These are phyloP conservation scores for Amiota communis DNA, from an alignment of 2,888 invertebrate species.

Conservation along the genomic window DNA sequence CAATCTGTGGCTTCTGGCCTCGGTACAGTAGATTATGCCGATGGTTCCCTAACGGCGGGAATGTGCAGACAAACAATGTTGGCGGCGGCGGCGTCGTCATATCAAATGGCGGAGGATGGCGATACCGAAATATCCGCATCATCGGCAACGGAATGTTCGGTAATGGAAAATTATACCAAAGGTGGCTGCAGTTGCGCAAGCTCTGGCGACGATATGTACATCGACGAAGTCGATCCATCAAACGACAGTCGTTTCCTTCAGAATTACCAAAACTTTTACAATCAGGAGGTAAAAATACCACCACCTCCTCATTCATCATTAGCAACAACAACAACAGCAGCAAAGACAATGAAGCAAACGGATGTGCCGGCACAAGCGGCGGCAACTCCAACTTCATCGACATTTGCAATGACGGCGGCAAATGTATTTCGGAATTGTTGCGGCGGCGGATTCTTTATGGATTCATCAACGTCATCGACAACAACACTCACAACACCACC, in stretches of 20 bases:
- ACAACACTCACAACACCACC: slow-evolving; percentile 44
- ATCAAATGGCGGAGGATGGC: slow-evolving; percentile 35
- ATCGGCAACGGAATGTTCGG: slow-evolving; percentile 40
- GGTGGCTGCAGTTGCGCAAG: slow-evolving; percentile 66
- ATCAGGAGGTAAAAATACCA: slow-evolving; percentile 27
- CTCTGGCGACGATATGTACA: slow-evolving; percentile 61
- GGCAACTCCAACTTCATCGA: slow-evolving; percentile 39
- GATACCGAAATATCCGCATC: slow-evolving; percentile 45
- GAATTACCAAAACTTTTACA: slow-evolving; percentile 39
- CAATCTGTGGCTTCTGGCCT: slow-evolving; percentile 34
- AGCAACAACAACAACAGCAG: slow-evolving; percentile 32
- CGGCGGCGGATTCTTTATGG: slow-evolving; percentile 56
- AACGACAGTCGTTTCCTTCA: slow-evolving; percentile 8
- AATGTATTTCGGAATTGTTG: slow-evolving; percentile 69
- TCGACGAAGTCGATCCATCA: slow-evolving; percentile 54
- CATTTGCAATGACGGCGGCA: slow-evolving; percentile 56
- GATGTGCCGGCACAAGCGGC: background rate
- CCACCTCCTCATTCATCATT: slow-evolving; percentile 28
- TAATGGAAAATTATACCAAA: slow-evolving; percentile 51
- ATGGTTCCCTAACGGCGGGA: slow-evolving; percentile 32
- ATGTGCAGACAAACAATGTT: slow-evolving; percentile 28
- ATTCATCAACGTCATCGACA: slow-evolving; percentile 49
- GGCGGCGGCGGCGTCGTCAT: slow-evolving; percentile 19
- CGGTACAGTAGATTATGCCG: slow-evolving; percentile 27
- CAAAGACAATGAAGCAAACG: slow-evolving; percentile 14